Evolutionary conservation across 2,113 vertebrate genomes (phyloP).

Genomic region (Oncorhynchus clarkii): DNA sequence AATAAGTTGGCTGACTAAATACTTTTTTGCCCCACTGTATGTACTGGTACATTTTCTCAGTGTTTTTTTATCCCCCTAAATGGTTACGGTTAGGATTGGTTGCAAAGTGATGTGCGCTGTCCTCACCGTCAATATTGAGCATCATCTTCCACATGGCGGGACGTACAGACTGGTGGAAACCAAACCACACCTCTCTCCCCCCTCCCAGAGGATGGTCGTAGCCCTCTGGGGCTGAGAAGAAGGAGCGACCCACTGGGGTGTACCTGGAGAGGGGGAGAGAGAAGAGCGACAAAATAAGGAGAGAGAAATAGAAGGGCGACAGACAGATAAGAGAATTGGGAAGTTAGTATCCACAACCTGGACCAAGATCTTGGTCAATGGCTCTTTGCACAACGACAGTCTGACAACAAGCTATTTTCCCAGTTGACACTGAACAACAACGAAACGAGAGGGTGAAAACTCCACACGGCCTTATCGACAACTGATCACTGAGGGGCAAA

Average conservation of each 20-base stretch:
- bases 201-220: constrained; percentile 97
- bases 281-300: neutral
- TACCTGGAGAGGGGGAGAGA: constrained; percentile 74
- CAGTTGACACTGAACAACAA: constrained; percentile 17
- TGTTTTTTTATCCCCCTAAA: neutral
- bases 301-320: neutral
- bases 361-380: constrained; percentile 31
- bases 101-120: no score
- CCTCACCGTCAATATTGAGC: constrained; percentile 97
- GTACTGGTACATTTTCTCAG: no score
- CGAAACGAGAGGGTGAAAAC: constrained; percentile 32
- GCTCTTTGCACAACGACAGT: constrained; percentile 5
- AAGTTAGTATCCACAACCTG: constrained; percentile 19
- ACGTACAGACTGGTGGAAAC: constrained; percentile 97
- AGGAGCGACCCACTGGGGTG: constrained; percentile 97
- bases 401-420: constrained; percentile 15
- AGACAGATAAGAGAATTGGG: neutral
- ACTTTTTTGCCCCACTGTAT: no score
- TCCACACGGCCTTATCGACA: neutral
- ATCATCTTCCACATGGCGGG: constrained; percentile 99
- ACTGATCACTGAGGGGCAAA: constrained; percentile 22
- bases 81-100: no score
- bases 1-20: no score
- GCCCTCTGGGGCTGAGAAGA: constrained; percentile 97
- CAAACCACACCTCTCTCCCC: constrained; percentile 98